Percentiles rank a stretch among this genome's conserved stretches.
Conservation (phyloP, 2,797 vertebrate species). For the Chloroceryle amazona region DNA sequence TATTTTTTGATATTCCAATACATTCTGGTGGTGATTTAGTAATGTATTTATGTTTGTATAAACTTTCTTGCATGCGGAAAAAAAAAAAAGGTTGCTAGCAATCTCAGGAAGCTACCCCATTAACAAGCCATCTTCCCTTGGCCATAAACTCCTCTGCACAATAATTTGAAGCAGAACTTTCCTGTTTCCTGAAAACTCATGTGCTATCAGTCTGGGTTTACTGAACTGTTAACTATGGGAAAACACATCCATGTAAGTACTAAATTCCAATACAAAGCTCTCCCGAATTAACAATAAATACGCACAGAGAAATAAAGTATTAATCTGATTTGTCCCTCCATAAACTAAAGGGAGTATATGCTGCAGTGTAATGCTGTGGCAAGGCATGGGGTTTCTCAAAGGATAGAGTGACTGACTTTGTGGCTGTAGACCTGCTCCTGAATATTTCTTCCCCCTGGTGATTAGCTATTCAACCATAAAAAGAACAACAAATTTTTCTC, state of each 20-base stretch:
- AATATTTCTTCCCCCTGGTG: neutral
- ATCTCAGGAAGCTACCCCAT: neutral
- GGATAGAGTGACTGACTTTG: neutral
- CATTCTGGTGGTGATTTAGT: neutral
- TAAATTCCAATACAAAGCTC: neutral
- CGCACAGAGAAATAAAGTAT: neutral
- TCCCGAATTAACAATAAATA: neutral
- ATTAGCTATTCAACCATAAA: neutral
- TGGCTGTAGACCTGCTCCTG: neutral
- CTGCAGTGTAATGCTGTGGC: rapidly evolving
- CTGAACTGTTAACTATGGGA: neutral
- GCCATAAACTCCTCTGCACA: neutral
- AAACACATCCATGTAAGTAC: neutral
- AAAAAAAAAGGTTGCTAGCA: neutral
- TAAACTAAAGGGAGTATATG: neutral
- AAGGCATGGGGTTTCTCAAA: neutral
- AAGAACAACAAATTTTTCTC: neutral
- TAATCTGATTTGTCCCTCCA: neutral
- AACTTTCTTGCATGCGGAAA: neutral
- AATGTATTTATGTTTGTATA: neutral
- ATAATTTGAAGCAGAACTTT: neutral
- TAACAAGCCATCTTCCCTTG: neutral
- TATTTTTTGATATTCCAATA: neutral
- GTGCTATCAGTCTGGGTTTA: neutral
- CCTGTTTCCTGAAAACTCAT: neutral